Conservation (phyloP, 2,113 vertebrate genomes). For the Lophius piscatorius region DNA sequence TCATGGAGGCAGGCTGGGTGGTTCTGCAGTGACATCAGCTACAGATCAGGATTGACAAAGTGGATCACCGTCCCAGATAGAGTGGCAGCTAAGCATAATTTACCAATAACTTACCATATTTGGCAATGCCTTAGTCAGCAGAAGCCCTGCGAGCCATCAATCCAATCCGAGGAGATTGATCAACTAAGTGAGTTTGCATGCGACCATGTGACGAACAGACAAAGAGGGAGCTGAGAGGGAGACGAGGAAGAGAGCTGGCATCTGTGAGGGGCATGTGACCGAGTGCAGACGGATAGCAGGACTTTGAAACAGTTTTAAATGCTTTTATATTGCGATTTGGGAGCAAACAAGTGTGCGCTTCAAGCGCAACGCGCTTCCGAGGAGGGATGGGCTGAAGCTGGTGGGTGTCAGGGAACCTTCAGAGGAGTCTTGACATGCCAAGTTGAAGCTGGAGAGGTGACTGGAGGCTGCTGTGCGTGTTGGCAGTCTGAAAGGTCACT, state of each 20-base stretch:
- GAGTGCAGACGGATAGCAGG: not conserved
- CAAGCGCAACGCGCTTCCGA: slow-evolving; percentile 1
- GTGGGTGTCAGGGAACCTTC: slow-evolving; percentile 41
- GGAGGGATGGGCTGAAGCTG: slow-evolving; percentile 16
- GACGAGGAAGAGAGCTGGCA: not conserved
- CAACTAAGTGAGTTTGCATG: slow-evolving; percentile 48
- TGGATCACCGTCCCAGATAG: slow-evolving; percentile 59
- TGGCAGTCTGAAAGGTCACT: slow-evolving; percentile 62
- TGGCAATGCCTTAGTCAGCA: slow-evolving; percentile 74
- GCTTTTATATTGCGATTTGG: slow-evolving; percentile 22
- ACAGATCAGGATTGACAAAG: slow-evolving; percentile 75
- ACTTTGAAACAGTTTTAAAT: slow-evolving; percentile 10
- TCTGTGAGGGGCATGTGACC: slow-evolving; percentile 32
- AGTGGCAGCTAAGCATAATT: slow-evolving; percentile 63
- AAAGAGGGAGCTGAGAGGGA: not conserved
- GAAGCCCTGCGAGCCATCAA: slow-evolving; percentile 62
- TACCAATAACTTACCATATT: slow-evolving; percentile 70
- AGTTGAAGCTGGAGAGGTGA: slow-evolving; percentile 37
- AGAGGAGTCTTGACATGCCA: slow-evolving; percentile 37
- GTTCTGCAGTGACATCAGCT: slow-evolving; percentile 50
- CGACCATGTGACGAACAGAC: slow-evolving; percentile 15
- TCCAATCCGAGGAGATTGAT: slow-evolving; percentile 67
- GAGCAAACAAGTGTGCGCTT: no score
- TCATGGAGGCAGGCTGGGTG: slow-evolving; percentile 41
- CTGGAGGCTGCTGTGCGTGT: slow-evolving; percentile 31